These are phyloP conservation scores for Seira sanloemensis DNA, from an alignment of 2,888 invertebrate species.

Conservation along the genomic window DNA sequence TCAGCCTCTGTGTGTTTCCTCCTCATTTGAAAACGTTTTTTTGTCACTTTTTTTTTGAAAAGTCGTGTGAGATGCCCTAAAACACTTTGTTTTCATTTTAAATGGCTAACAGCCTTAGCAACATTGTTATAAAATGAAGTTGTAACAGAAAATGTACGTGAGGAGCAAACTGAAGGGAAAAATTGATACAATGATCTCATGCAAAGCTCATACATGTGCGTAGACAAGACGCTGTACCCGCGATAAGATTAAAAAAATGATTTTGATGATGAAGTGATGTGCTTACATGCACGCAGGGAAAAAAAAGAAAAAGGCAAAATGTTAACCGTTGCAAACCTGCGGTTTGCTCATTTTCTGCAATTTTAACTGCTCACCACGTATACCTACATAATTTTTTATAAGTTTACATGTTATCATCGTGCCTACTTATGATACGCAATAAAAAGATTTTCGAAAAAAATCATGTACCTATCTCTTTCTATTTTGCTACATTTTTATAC, in stretches of 20 bases:
- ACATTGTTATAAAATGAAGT: slow-evolving; percentile 9
- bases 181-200: not conserved
- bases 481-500: slow-evolving; percentile 18
- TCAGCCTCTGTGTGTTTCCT: slow-evolving; percentile 16
- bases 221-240: not conserved
- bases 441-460: not conserved
- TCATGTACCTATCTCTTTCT: slow-evolving; percentile 21
- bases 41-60: slow-evolving; percentile 9
- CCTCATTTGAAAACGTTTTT: not conserved
- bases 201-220: not conserved
- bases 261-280: not conserved
- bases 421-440: slow-evolving; percentile 27
- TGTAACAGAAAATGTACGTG: not conserved
- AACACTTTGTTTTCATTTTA: slow-evolving; percentile 16
- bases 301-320: slow-evolving; percentile 30
- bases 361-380: slow-evolving; percentile 44
- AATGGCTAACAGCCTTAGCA: not conserved
- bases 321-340: slow-evolving; percentile 61
- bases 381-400: slow-evolving; percentile 11
- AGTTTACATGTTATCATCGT: not conserved
- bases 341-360: slow-evolving; percentile 60
- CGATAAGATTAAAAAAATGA: not conserved
- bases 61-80: slow-evolving; percentile 1
- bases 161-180: not conserved
- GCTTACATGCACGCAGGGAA: not conserved